Evolutionary conservation across 2,113 vertebrate genomes (phyloP).

Genomic region (Chloropsis cyanopogon): DNA sequence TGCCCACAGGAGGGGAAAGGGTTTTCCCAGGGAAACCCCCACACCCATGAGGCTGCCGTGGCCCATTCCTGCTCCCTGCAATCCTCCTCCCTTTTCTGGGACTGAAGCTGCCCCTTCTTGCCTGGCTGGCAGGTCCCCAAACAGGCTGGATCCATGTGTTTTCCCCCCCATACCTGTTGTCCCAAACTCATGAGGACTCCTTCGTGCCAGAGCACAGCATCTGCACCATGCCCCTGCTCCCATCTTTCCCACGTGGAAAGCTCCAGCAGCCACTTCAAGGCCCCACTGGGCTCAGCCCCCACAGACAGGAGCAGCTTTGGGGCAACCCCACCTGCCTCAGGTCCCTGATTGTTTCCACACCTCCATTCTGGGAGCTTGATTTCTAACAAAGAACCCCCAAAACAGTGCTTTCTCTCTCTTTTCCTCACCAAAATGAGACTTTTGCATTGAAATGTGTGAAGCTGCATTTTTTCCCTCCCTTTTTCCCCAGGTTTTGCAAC

Average conservation of each 20-base stretch:
- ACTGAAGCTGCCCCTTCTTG: neutral
- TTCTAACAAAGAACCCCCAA: neutral
- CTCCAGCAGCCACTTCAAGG: neutral
- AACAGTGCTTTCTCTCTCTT: neutral
- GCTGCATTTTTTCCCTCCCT: neutral
- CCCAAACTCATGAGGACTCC: neutral
- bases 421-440: neutral
- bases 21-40: neutral
- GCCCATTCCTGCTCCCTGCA: neutral
- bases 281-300: neutral
- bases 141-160: rapidly evolving
- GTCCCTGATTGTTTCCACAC: neutral
- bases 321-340: neutral
- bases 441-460: neutral
- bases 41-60: neutral
- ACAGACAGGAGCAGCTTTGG: neutral
- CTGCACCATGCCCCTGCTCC: neutral
- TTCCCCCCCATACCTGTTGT: rapidly evolving
- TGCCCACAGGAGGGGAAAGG: neutral
- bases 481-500: constrained; percentile 25
- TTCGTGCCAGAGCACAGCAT: rapidly evolving
- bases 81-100: neutral
- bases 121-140: neutral
- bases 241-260: neutral
- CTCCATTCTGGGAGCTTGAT: neutral